Conservation (phyloP, 2,797 vertebrate genomes). For the Dromococcyx pavoninus region DNA sequence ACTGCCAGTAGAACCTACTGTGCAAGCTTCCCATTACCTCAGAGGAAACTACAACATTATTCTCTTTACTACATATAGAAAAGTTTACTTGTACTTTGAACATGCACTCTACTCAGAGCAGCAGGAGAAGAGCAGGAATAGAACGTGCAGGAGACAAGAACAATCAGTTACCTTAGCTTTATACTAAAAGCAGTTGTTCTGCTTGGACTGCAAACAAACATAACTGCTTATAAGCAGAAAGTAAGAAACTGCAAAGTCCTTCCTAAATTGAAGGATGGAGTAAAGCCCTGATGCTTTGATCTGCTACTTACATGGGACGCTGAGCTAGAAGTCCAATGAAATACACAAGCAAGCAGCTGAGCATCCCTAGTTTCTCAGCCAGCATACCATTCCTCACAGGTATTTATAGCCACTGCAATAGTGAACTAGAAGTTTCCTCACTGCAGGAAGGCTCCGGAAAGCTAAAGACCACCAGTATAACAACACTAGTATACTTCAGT, state of each 20-base stretch:
- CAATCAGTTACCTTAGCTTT: not conserved
- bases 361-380: not conserved
- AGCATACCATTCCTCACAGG: not conserved
- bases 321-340: not conserved
- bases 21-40: not conserved
- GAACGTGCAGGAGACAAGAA: not conserved
- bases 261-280: not conserved
- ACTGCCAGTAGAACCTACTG: not conserved
- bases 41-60: not conserved
- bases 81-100: not conserved
- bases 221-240: not conserved
- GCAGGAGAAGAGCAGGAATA: not conserved
- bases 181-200: too few species aligned
- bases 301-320: not conserved
- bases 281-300: not conserved
- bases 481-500: not conserved
- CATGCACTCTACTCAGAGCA: not conserved
- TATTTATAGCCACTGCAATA: not conserved
- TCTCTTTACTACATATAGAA: not conserved
- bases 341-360: accelerated
- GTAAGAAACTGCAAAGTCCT: not conserved
- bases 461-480: not conserved
- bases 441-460: not conserved
- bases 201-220: too few species aligned
- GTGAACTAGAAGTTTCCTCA: not conserved